Percentiles rank a stretch among this genome's conserved stretches.
phyloP scores from a whole-genome alignment of 2,113 vertebrate genomes.

The Epinephelus moara region DNA sequence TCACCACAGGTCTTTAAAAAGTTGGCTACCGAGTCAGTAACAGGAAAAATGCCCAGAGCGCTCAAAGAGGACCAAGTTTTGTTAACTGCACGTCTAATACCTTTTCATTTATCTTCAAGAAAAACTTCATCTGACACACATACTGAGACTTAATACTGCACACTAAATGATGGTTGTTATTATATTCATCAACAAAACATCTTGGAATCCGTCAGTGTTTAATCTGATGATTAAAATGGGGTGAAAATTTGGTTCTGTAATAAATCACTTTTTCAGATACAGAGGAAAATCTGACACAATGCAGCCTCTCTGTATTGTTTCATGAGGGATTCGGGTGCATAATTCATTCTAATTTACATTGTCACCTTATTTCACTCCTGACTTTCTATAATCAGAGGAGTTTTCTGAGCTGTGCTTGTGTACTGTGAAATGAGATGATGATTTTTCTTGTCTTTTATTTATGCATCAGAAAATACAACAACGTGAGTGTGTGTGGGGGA shows the following conservation, averaged over 20 bases:
- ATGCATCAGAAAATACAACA: background rate
- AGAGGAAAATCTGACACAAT: background rate
- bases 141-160: background rate
- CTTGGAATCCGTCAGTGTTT: background rate
- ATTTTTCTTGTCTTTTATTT: no score
- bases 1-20: constrained; percentile 39
- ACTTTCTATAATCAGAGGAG: background rate
- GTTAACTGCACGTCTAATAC: background rate
- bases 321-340: background rate
- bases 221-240: background rate
- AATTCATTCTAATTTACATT: background rate
- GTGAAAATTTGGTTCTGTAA: background rate
- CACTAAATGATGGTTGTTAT: background rate
- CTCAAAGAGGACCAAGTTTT: constrained; percentile 11
- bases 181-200: background rate
- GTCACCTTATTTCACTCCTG: background rate
- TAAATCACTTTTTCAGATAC: no score
- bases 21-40: constrained; percentile 18
- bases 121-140: background rate
- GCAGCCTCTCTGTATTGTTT: background rate
- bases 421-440: no score
- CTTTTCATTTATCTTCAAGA: constrained; percentile 18
- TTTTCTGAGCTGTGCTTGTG: background rate
- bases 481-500: no score
- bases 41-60: constrained; percentile 28